Evolutionary conservation across 2,888 invertebrate genomes (phyloP).

Genomic region (Eumacrocentrus americanus): DNA sequence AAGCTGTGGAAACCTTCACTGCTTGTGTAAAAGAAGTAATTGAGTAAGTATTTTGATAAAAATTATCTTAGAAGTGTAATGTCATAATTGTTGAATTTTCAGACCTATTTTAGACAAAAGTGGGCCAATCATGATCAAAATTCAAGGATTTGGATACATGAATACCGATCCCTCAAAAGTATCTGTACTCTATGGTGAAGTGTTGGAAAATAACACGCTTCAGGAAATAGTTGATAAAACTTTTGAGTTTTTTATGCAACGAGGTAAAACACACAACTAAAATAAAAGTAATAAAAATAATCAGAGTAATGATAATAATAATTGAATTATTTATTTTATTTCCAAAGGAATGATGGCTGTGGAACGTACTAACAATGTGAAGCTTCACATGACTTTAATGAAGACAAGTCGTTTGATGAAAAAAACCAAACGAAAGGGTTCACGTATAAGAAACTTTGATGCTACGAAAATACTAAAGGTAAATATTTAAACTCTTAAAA

Average conservation of each 20-base stretch:
- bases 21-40: slow-evolving; percentile 71
- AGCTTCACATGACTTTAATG: slow-evolving; percentile 87
- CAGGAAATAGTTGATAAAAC: slow-evolving; percentile 72
- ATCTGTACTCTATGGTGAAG: slow-evolving; percentile 80
- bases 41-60: slow-evolving; percentile 62
- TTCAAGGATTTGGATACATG: slow-evolving; percentile 78
- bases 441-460: slow-evolving; percentile 65
- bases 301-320: no score
- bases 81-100: slow-evolving; percentile 26
- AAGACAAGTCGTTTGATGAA: slow-evolving; percentile 57
- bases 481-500: no score
- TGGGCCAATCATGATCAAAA: slow-evolving; percentile 67
- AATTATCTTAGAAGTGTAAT: background rate
- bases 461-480: slow-evolving; percentile 71
- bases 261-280: slow-evolving; percentile 62
- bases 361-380: slow-evolving; percentile 69
- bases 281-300: no score
- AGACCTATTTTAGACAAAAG: slow-evolving; percentile 64
- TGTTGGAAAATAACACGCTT: slow-evolving; percentile 64
- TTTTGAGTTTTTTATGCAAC: slow-evolving; percentile 66
- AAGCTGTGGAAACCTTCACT: slow-evolving; percentile 70
- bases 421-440: no score
- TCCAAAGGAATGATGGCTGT: slow-evolving; percentile 66
- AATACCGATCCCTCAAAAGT: slow-evolving; percentile 88
- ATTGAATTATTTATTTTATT: no score